phyloP scores from a whole-genome alignment of 2,113 vertebrate genomes.

The Amphiprion ocellaris region DNA sequence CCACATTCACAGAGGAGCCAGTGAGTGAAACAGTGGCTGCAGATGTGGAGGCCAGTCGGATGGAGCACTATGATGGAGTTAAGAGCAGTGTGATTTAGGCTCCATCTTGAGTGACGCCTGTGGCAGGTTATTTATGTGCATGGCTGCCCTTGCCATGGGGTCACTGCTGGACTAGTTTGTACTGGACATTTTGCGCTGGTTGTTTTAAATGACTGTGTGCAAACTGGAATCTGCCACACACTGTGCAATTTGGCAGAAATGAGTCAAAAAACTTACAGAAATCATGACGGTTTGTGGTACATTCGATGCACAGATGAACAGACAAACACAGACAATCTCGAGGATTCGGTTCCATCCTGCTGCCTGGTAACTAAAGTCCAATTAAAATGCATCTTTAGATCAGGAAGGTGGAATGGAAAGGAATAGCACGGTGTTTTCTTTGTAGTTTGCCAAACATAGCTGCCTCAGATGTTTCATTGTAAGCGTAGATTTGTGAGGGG shows the following conservation, averaged over 20 bases:
- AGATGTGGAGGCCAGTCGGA: constrained; percentile 22
- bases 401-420: neutral
- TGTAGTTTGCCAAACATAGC: neutral
- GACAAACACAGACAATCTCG: constrained; percentile 5
- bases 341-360: constrained; percentile 1
- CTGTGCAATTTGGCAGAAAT: neutral
- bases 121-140: constrained; percentile 70
- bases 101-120: constrained; percentile 75
- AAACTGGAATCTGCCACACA: constrained; percentile 25
- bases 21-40: constrained; percentile 9
- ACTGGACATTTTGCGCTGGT: constrained; percentile 15
- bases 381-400: constrained; percentile 2
- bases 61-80: constrained; percentile 38
- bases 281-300: constrained; percentile 1
- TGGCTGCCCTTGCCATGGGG: constrained; percentile 70
- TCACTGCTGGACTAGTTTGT: constrained; percentile 55
- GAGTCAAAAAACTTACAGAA: neutral
- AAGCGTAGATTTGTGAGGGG: constrained; percentile 9
- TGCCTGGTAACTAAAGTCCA: neutral
- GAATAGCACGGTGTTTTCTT: neutral
- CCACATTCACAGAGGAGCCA: constrained; percentile 13
- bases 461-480: constrained; percentile 6
- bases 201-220: constrained; percentile 40
- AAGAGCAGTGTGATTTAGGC: constrained; percentile 63
- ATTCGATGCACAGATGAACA: constrained; percentile 4